Evolutionary conservation across 2,888 invertebrate genomes (phyloP).

Genomic region (Mayetiola destructor): DNA sequence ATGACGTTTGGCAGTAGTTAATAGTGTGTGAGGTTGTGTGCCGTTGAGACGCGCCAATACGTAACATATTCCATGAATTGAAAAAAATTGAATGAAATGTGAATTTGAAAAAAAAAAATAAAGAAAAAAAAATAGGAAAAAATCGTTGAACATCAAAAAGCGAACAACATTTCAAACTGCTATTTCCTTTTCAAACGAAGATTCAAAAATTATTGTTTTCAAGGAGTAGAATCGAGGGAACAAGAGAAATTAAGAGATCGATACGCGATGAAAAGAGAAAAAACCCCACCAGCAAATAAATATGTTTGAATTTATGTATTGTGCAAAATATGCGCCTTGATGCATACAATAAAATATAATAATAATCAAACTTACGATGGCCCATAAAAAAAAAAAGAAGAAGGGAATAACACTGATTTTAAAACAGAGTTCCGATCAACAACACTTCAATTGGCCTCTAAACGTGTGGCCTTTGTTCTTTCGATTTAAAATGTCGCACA

Average conservation of each 20-base stretch:
- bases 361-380: background rate
- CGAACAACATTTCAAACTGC: background rate
- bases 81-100: background rate
- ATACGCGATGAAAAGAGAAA: too few relatives aligned
- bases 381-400: background rate
- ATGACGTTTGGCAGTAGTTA: too few relatives aligned
- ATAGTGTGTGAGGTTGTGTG: background rate
- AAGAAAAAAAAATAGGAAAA: background rate
- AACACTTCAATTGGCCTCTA: constrained; percentile 2
- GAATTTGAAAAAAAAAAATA: background rate
- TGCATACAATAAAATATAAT: too few relatives aligned
- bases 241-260: background rate
- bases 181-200: too few relatives aligned
- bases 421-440: background rate
- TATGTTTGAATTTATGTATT: too few relatives aligned
- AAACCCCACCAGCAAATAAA: too few relatives aligned
- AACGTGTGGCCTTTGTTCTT: constrained; percentile 1
- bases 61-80: background rate
- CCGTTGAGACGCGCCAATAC: background rate
- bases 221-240: background rate
- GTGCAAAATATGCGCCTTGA: too few relatives aligned
- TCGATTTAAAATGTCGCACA: background rate
- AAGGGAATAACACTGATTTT: background rate
- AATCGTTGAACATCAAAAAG: background rate
- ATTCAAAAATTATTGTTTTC: too few relatives aligned